Conservation (phyloP, 2,888 invertebrate genomes). For the Rhamnusium bicolor region DNA sequence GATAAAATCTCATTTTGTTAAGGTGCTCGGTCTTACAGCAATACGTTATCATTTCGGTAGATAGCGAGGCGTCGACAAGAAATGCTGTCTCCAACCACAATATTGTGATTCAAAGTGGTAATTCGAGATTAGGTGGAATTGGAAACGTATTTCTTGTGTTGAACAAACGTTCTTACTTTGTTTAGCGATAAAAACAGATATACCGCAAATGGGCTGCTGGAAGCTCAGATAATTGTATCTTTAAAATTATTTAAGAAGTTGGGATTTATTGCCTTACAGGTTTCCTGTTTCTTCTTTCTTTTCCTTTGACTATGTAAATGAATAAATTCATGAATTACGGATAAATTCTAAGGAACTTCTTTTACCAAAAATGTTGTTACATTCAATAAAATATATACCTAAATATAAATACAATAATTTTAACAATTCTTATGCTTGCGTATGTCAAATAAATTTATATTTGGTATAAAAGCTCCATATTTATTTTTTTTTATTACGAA, state of each 20-base stretch:
- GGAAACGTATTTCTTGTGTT: slow-evolving; percentile 48
- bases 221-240: slow-evolving; percentile 33
- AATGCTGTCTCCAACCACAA: slow-evolving; percentile 45
- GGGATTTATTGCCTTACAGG: slow-evolving; percentile 13
- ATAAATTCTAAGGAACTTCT: too few relatives aligned
- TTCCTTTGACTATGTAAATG: too few relatives aligned
- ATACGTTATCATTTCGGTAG: slow-evolving; percentile 54
- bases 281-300: neutral
- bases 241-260: slow-evolving; percentile 34
- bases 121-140: slow-evolving; percentile 50
- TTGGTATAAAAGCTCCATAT: too few relatives aligned
- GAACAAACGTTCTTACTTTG: slow-evolving; percentile 40
- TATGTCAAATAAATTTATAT: too few relatives aligned
- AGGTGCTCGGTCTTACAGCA: slow-evolving; percentile 54
- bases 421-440: too few relatives aligned
- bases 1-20: slow-evolving; percentile 59
- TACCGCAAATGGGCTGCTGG: slow-evolving; percentile 29
- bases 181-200: slow-evolving; percentile 44
- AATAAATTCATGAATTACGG: too few relatives aligned
- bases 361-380: too few relatives aligned
- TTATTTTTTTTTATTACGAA: too few relatives aligned
- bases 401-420: too few relatives aligned
- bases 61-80: slow-evolving; percentile 41
- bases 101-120: slow-evolving; percentile 48
- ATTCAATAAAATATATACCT: too few relatives aligned